A percentile compares a stretch with the other conserved stretches of the same genome.
Evolutionary conservation across 2,888 invertebrate genomes (phyloP).

Genomic region (Sinotaia quadrata): DNA sequence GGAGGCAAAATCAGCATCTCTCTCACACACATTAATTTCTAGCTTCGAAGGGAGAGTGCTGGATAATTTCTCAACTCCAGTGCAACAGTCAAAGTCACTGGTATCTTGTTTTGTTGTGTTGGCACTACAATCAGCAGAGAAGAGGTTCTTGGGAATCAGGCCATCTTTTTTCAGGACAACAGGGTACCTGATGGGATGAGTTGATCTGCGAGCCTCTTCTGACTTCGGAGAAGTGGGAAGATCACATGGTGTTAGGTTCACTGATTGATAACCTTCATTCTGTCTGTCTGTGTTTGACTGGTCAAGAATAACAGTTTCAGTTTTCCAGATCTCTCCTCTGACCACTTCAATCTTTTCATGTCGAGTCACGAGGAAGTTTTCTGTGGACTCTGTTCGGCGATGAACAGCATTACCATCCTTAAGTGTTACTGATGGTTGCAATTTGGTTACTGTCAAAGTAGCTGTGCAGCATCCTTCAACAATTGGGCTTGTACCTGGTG

Average conservation of each 20-base stretch:
- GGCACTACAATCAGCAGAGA: neutral
- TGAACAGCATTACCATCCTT: slow-evolving; percentile 25
- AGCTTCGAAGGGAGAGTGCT: too few relatives aligned
- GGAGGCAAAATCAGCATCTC: too few relatives aligned
- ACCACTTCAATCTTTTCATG: slow-evolving; percentile 24
- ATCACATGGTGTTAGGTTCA: slow-evolving; percentile 30
- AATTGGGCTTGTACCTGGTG: slow-evolving; percentile 33
- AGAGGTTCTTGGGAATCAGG: slow-evolving; percentile 10
- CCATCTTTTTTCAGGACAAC: slow-evolving; percentile 17
- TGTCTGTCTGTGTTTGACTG: slow-evolving; percentile 22
- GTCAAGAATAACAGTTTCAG: slow-evolving; percentile 30
- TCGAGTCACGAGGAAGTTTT: slow-evolving; percentile 19
- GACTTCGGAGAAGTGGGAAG: slow-evolving; percentile 54
- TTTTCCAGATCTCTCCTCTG: slow-evolving; percentile 24
- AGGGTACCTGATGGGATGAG: slow-evolving; percentile 49
- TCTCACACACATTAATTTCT: too few relatives aligned
- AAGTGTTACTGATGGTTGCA: slow-evolving; percentile 53
- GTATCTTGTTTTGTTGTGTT: neutral
- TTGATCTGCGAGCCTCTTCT: slow-evolving; percentile 53
- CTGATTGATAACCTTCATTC: slow-evolving; percentile 19
- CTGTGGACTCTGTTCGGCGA: neutral
- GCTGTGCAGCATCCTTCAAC: slow-evolving; percentile 39
- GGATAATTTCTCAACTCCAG: too few relatives aligned
- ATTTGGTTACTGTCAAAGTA: slow-evolving; percentile 55
- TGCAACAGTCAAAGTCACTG: too few relatives aligned